Evolutionary conservation across 2,113 vertebrate genomes (phyloP).

Genomic region (Poecilia latipinna): DNA sequence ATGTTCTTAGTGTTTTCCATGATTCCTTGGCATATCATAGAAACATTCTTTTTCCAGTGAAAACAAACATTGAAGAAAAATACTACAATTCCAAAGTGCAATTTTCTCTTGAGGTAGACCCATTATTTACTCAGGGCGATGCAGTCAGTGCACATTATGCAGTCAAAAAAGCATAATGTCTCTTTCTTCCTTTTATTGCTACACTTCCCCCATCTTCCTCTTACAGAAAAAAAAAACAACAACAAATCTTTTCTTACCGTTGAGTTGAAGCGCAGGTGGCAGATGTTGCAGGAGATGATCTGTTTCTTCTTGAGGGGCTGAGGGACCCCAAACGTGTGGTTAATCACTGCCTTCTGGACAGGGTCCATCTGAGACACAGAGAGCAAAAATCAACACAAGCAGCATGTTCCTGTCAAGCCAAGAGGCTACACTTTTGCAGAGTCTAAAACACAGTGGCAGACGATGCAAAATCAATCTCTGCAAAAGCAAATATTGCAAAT

Average conservation of each 20-base stretch:
- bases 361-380: constrained; percentile 91
- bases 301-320: constrained; percentile 95
- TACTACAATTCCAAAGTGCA: constrained; percentile 24
- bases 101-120: constrained; percentile 30
- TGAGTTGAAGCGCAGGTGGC: constrained; percentile 98
- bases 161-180: not conserved
- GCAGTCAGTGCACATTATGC: no score
- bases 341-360: constrained; percentile 98
- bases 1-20: no score
- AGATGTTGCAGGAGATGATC: constrained; percentile 99
- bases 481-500: not conserved
- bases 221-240: not conserved
- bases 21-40: no score
- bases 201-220: constrained; percentile 6
- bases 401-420: constrained; percentile 4
- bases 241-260: constrained; percentile 81
- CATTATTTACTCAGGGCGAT: not conserved
- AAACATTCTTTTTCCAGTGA: not conserved
- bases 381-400: constrained; percentile 9
- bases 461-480: not conserved
- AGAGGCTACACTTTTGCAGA: not conserved
- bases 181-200: not conserved
- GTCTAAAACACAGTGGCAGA: not conserved
- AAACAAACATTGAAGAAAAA: constrained; percentile 29
- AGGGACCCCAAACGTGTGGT: constrained; percentile 95